A percentile compares a stretch with the other conserved stretches of the same genome.
Conservation (phyloP, 92 coral and sea anemone species). For the Desmophyllum pertusum region DNA sequence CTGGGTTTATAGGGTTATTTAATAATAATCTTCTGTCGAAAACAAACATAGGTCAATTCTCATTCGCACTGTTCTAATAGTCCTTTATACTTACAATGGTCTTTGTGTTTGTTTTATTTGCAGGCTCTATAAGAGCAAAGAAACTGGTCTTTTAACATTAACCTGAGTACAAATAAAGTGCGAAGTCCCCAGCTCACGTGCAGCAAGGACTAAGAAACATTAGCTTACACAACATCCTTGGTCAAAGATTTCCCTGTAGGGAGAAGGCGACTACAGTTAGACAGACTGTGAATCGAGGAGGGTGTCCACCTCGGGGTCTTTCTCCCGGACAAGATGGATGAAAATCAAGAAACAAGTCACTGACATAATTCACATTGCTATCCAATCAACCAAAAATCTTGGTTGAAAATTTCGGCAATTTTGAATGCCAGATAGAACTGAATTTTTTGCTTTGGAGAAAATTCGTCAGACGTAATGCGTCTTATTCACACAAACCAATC, state of each 20-base stretch:
- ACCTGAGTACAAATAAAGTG: not conserved
- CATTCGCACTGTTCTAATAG: not conserved
- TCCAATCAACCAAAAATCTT: not conserved
- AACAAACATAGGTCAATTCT: not conserved
- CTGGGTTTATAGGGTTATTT: no score
- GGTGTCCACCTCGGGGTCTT: no score
- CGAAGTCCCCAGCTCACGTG: not conserved
- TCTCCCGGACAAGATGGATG: not conserved
- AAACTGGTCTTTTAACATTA: slow-evolving; percentile 61
- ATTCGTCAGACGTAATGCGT: not conserved
- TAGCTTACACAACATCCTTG: not conserved
- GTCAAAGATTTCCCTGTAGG: not conserved
- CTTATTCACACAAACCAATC: not conserved
- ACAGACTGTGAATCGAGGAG: not conserved
- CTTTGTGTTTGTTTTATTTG: slow-evolving; percentile 18
- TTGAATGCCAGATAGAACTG: not conserved
- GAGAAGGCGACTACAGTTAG: not conserved
- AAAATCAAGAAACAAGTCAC: not conserved
- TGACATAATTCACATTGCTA: not conserved
- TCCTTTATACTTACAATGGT: not conserved
- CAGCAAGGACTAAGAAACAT: not conserved
- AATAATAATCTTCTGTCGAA: not conserved
- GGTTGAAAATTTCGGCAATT: not conserved
- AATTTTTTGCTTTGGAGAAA: not conserved
- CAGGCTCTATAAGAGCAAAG: slow-evolving; percentile 64